Conservation (phyloP, 37 sponge, comb jelly and placozoan genomes). For the Cladorhizidae sp. region DNA sequence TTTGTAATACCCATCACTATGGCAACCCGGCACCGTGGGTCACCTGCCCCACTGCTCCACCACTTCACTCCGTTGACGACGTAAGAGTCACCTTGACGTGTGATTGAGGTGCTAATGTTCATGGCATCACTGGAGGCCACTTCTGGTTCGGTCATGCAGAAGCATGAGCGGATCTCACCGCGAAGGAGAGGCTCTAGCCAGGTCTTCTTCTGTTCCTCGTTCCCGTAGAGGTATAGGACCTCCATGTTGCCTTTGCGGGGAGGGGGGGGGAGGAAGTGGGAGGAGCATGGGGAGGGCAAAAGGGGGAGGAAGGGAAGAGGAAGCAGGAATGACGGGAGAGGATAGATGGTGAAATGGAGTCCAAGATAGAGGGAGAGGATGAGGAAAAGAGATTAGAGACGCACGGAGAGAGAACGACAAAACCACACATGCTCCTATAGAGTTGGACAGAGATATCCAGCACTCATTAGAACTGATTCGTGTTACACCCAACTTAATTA, state of each 20-base stretch:
- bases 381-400: too few species aligned
- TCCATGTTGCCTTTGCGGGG: conserved; percentile 86
- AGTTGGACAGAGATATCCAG: too few species aligned
- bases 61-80: conserved; percentile 91
- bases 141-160: conserved; percentile 84
- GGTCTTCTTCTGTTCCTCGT: conserved; percentile 73
- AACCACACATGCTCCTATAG: too few species aligned
- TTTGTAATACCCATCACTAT: conserved; percentile 67
- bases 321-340: not conserved
- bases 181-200: conserved; percentile 92
- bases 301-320: not conserved
- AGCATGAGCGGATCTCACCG: conserved; percentile 87
- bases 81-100: conserved; percentile 59
- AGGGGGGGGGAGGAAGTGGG: not conserved
- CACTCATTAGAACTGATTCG: too few species aligned
- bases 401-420: too few species aligned
- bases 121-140: conserved; percentile 96
- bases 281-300: not conserved
- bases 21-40: conserved; percentile 81
- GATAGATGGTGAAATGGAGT: not conserved
- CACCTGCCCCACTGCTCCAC: conserved; percentile 93
- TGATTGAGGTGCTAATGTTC: conserved; percentile 73
- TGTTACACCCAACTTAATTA: too few species aligned
- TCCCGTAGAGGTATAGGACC: conserved; percentile 86
- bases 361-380: too few species aligned